A percentile compares a stretch with the other conserved stretches of the same genome.
phyloP scores from a whole-genome alignment of 1,140 invertebrate genomes.

The Ylistrum balloti region DNA sequence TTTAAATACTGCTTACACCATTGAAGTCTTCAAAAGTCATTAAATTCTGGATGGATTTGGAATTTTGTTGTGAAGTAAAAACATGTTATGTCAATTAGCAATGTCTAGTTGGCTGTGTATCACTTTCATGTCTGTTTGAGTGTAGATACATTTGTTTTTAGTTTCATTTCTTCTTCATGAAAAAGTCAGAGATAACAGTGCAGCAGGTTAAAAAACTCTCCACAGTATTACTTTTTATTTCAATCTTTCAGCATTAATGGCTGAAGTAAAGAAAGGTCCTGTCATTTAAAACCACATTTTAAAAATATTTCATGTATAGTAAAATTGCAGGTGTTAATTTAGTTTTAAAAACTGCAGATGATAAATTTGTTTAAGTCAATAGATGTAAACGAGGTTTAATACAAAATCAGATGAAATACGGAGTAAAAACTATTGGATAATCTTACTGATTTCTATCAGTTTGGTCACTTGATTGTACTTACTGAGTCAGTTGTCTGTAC shows the following conservation, averaged over 20 bases:
- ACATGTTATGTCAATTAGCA: conserved; percentile 39
- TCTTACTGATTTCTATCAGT: too few species aligned
- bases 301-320: too few species aligned
- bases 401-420: too few species aligned
- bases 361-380: too few species aligned
- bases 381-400: too few species aligned
- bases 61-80: background rate
- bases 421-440: too few species aligned
- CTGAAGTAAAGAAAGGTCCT: background rate
- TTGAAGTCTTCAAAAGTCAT: conserved; percentile 28
- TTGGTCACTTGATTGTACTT: too few species aligned
- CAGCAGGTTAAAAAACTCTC: too few species aligned
- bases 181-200: background rate
- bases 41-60: conserved; percentile 19
- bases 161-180: background rate
- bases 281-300: background rate
- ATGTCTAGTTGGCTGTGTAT: background rate
- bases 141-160: conserved; percentile 8
- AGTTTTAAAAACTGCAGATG: too few species aligned
- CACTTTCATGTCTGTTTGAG: background rate
- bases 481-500: too few species aligned
- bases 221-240: background rate
- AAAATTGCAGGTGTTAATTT: background rate
- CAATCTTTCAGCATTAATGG: background rate
- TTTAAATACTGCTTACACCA: background rate